These are phyloP conservation scores for Ethmia dodecea DNA, from an alignment of 2,888 invertebrate species.

Conservation along the genomic window DNA sequence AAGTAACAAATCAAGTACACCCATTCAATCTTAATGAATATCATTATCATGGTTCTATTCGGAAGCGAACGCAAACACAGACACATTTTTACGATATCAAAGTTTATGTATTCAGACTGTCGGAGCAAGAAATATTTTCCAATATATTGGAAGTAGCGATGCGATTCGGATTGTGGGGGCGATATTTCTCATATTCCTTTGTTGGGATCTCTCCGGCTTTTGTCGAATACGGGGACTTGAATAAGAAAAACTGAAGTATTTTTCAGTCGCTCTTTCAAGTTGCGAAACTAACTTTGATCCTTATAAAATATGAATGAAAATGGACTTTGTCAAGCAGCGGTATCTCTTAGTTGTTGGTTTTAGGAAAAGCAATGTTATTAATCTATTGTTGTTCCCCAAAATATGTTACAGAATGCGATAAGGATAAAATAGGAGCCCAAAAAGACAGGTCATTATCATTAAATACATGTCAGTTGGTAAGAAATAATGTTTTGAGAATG, in stretches of 20 bases:
- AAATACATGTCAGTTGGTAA: slow-evolving; percentile 7
- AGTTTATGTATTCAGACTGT: slow-evolving; percentile 35
- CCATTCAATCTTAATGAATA: too few species aligned
- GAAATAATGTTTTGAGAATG: slow-evolving; percentile 32
- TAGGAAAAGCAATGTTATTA: too few species aligned
- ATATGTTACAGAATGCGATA: too few species aligned
- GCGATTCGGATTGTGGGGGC: slow-evolving; percentile 57
- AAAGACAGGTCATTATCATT: too few species aligned
- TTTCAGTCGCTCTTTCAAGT: slow-evolving; percentile 37
- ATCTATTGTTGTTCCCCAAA: too few species aligned
- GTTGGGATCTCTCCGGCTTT: slow-evolving; percentile 54
- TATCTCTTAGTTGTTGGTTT: too few species aligned
- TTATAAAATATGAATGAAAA: neutral
- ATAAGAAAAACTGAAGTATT: slow-evolving; percentile 59
- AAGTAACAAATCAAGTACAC: too few species aligned
- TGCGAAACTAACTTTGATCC: slow-evolving; percentile 31
- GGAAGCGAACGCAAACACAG: neutral
- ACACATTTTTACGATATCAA: slow-evolving; percentile 16
- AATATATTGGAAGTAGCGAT: slow-evolving; percentile 55
- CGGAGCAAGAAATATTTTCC: slow-evolving; percentile 59
- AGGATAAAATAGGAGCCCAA: too few species aligned
- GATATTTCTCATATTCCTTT: slow-evolving; percentile 70
- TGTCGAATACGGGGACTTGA: slow-evolving; percentile 35
- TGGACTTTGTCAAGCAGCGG: too few species aligned
- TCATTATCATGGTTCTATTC: too few species aligned